Conservation (phyloP, 2,888 invertebrate genomes). For the Digitonthophagus gazella region DNA sequence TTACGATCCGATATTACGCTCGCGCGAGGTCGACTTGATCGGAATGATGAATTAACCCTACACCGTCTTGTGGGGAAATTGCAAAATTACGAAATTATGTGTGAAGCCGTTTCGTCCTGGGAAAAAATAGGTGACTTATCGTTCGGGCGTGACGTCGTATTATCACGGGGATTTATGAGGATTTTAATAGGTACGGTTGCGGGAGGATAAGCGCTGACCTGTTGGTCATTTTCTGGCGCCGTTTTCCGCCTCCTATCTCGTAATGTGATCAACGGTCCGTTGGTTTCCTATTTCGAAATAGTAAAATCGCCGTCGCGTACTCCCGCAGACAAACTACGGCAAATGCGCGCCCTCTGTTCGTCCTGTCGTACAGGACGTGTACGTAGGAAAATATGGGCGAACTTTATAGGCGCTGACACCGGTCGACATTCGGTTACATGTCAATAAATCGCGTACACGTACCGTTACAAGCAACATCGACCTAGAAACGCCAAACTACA, state of each 20-base stretch:
- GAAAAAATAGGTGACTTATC: background rate
- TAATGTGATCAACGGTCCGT: background rate
- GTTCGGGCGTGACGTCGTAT: background rate
- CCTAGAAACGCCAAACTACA: background rate
- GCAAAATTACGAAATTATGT: conserved; percentile 7
- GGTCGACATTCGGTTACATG: background rate
- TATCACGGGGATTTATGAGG: background rate
- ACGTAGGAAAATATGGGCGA: background rate
- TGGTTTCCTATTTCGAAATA: background rate
- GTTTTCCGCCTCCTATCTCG: background rate
- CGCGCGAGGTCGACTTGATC: conserved; percentile 6
- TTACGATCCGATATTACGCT: conserved; percentile 14
- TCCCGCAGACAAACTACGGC: background rate
- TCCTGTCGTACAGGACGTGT: background rate
- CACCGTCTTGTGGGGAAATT: background rate
- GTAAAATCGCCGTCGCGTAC: background rate
- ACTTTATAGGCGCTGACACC: background rate
- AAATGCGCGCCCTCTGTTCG: background rate
- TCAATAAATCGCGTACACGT: background rate
- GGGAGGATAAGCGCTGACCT: background rate
- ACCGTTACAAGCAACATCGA: background rate
- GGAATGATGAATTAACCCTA: conserved; percentile 15
- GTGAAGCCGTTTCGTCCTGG: background rate
- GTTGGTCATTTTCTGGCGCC: background rate
- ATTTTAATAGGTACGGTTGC: background rate